Percentiles rank a stretch among this genome's conserved stretches.
Conservation (phyloP, 2,113 vertebrate species). For the Ornithorhynchus anatinus region DNA sequence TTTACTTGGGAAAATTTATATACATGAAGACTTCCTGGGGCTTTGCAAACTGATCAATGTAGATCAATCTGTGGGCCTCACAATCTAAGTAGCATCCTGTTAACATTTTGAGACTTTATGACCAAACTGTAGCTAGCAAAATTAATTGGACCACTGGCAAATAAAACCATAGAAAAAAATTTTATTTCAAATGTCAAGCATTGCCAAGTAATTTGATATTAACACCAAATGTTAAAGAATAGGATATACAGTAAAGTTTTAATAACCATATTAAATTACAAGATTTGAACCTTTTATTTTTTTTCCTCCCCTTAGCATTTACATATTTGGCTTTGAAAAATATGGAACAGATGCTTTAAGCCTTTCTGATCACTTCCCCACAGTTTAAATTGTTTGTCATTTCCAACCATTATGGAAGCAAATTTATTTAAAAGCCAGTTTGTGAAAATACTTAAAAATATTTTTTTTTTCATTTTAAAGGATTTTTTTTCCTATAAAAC, state of each 20-base stretch:
- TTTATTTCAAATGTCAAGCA: slow-evolving; percentile 93
- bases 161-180: slow-evolving; percentile 89
- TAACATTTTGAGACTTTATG: slow-evolving; percentile 53
- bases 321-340: slow-evolving; percentile 97
- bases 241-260: slow-evolving; percentile 93
- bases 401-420: slow-evolving; percentile 92
- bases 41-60: slow-evolving; percentile 26
- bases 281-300: slow-evolving; percentile 79
- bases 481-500: slow-evolving; percentile 86
- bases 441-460: slow-evolving; percentile 99
- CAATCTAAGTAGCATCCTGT: slow-evolving; percentile 67
- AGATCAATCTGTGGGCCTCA: slow-evolving; percentile 20
- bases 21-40: background rate
- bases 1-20: slow-evolving; percentile 3
- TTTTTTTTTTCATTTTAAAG: slow-evolving; percentile 82
- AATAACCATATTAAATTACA: slow-evolving; percentile 97
- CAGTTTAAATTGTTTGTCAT: slow-evolving; percentile 72
- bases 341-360: slow-evolving; percentile 85
- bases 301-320: slow-evolving; percentile 75
- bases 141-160: slow-evolving; percentile 80
- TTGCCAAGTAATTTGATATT: slow-evolving; percentile 90
- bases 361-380: slow-evolving; percentile 75
- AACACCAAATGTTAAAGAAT: slow-evolving; percentile 98
- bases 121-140: slow-evolving; percentile 74
- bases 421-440: slow-evolving; percentile 99